These are phyloP conservation scores for Ceratosolen solmsi DNA, from an alignment of 1,140 invertebrate genomes.

Conservation along the genomic window DNA sequence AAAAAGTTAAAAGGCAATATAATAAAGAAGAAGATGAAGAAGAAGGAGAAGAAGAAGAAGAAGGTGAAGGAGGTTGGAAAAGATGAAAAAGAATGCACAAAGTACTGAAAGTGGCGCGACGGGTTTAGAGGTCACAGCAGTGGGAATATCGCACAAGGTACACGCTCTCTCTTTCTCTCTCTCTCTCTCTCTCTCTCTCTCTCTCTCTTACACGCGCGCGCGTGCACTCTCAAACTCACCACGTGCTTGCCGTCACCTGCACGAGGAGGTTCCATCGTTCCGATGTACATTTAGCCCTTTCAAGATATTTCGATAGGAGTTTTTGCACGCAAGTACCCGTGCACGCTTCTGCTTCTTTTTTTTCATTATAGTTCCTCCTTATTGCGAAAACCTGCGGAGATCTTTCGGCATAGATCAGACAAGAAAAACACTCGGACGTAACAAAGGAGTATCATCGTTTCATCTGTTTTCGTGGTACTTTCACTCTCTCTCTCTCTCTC, in stretches of 20 bases:
- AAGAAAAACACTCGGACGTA: conserved; percentile 54
- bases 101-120: conserved; percentile 25
- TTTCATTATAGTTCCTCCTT: conserved; percentile 33
- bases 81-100: conserved; percentile 26
- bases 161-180: too few species aligned
- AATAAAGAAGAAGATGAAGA: conserved; percentile 37
- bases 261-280: not conserved
- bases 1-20: not conserved
- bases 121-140: not conserved
- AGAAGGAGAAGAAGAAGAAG: conserved; percentile 51
- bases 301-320: conserved; percentile 61
- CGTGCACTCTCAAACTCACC: not conserved
- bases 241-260: conserved; percentile 42
- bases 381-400: conserved; percentile 55
- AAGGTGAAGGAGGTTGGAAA: conserved; percentile 25
- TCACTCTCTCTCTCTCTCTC: not conserved
- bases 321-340: conserved; percentile 45
- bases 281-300: conserved; percentile 55
- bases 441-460: conserved; percentile 62
- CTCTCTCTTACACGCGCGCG: too few species aligned
- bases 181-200: too few species aligned
- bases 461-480: conserved; percentile 20
- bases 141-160: conserved; percentile 22
- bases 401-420: conserved; percentile 58
- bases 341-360: conserved; percentile 48